Evolutionary conservation across 2,888 invertebrate genomes (phyloP), one percentile per base, ranked within the genome.

Genomic region (Mimas tiliae): DNA sequence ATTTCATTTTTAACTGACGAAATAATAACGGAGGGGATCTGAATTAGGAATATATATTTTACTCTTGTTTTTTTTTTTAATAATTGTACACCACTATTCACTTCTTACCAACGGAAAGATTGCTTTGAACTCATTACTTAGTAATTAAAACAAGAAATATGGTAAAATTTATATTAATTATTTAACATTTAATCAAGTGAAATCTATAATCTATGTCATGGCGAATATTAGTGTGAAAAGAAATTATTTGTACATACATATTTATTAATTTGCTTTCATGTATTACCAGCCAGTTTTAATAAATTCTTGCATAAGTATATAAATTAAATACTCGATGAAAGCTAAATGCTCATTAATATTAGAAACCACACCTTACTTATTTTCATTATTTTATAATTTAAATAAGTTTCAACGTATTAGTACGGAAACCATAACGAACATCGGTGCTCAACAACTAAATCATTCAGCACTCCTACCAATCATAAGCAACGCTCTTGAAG

Each of bases 111-210:
- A 14, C n/a, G 14, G 12, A n/a, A n/a, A n/a, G 12, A 53, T 27
- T 53, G 27, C 53, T 6, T 53, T 33, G n/a, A 53, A 53, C 53
- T 53, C 53, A n/a, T 53, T 53, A 53, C 27, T 11, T 12, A 0
- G 27, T 52, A 52, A 52, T 21, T 27, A 33, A 53, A 45, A 45
- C 14, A 53, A 53, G 33, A 27, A 1, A 27, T 21, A 52, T 52
- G 21, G 6, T 14, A 27, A 6, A 7, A 14, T 27, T 27, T 52
- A 27, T 14, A 27, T 52, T 9, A 0, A 14, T 14, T 52, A 14
- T 52, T 52, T 12, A 14, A 52, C 27, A 14, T 27, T 27, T 21
- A n/a, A 53, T 53, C 7, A 11, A 53, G 34, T 53, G 53, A 53
- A 53, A 53, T 14, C n/a, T 33, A 14, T 34, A 33, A 34, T 45